Conservation (phyloP, 2,797 vertebrate species). For the Vespertilio murinus region DNA sequence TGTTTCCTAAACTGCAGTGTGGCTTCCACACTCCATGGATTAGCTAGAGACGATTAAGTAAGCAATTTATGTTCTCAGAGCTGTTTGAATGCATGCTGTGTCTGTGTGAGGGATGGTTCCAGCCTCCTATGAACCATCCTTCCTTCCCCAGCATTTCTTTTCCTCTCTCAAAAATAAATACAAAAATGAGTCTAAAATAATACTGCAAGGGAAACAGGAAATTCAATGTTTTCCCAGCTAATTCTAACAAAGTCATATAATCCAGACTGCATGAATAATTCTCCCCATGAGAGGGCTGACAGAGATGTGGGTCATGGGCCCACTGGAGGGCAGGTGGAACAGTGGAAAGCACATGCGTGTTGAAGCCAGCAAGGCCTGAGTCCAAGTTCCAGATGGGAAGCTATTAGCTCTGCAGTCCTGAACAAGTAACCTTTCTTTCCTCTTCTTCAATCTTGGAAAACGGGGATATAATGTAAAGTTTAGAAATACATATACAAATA, state of each 20-base stretch:
- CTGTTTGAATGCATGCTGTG: slow-evolving; percentile 52
- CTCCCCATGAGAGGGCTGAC: neutral
- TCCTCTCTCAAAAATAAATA: slow-evolving; percentile 41
- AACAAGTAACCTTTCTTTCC: neutral
- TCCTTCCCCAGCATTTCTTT: neutral
- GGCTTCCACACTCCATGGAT: neutral
- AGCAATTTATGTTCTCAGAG: slow-evolving; percentile 38
- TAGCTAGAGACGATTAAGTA: slow-evolving; percentile 53
- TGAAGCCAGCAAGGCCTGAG: neutral
- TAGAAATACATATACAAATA: neutral
- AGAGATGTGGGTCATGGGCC: neutral
- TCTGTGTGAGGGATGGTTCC: slow-evolving; percentile 21
- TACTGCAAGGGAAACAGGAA: neutral
- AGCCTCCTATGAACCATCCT: slow-evolving; percentile 33
- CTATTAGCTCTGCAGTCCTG: neutral
- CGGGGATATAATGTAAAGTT: neutral
- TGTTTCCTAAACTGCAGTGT: neutral
- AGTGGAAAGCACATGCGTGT: neutral
- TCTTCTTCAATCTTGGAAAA: neutral
- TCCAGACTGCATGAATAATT: slow-evolving; percentile 18
- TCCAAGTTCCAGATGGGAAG: neutral
- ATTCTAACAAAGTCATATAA: slow-evolving; percentile 1
- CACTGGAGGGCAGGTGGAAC: neutral
- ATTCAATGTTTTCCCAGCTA: neutral
- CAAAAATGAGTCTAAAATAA: slow-evolving; percentile 29